Evolutionary conservation across 1,140 invertebrate species (phyloP).

Genomic region (Galleria mellonella): DNA sequence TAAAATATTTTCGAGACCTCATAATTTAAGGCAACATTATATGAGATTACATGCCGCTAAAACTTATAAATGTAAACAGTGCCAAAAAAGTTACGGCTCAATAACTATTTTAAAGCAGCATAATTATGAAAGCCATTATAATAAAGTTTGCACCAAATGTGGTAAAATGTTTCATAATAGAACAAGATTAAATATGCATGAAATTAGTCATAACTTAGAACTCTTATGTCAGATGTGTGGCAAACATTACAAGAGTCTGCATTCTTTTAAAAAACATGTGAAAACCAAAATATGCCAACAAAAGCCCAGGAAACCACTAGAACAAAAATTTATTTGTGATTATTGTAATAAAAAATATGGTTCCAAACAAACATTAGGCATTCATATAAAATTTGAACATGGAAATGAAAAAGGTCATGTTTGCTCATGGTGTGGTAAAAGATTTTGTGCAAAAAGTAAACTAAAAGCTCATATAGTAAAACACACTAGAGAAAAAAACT

Average conservation of each 20-base stretch:
- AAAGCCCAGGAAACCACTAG: slow-evolving; percentile 1
- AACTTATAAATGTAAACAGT: slow-evolving; percentile 13
- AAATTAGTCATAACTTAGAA: slow-evolving; percentile 9
- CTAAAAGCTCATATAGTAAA: slow-evolving; percentile 18
- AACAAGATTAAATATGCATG: slow-evolving; percentile 13
- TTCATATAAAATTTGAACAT: slow-evolving; percentile 22
- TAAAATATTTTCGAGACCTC: slow-evolving; percentile 1
- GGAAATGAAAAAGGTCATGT: slow-evolving; percentile 5
- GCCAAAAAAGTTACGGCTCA: slow-evolving; percentile 12
- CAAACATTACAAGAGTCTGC: slow-evolving; percentile 14
- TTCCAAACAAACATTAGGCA: slow-evolving; percentile 5
- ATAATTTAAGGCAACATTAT: slow-evolving; percentile 18
- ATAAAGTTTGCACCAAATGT: slow-evolving; percentile 13
- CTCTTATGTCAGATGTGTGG: slow-evolving; percentile 15
- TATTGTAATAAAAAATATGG: slow-evolving; percentile 20
- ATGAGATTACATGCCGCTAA: slow-evolving; percentile 20
- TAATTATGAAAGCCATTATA: slow-evolving; percentile 7
- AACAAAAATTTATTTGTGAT: slow-evolving; percentile 15
- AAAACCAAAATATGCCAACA: slow-evolving; percentile 8
- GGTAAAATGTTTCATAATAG: slow-evolving; percentile 13
- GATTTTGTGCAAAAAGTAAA: slow-evolving; percentile 11
- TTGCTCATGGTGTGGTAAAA: slow-evolving; percentile 20
- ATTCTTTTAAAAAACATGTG: slow-evolving; percentile 12
- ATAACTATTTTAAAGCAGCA: slow-evolving; percentile 6
- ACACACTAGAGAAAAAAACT: slow-evolving; percentile 28